Conservation (phyloP, 1,140 invertebrate species). For the Solenopsis invicta region DNA sequence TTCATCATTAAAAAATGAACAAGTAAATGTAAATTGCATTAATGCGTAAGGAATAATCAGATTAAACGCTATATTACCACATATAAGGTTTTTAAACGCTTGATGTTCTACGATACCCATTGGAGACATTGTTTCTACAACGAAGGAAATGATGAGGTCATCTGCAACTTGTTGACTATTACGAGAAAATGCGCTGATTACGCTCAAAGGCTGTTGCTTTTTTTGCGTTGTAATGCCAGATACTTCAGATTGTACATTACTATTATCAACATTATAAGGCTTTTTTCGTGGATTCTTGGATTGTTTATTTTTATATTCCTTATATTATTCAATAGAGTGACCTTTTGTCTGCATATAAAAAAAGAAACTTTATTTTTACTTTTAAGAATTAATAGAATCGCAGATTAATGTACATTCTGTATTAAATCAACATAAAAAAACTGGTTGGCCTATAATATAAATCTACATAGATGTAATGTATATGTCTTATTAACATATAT, state of each 20-base stretch:
- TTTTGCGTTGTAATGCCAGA: too few relatives aligned
- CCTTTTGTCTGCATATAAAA: conserved; percentile 33
- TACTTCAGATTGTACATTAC: too few relatives aligned
- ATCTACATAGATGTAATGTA: too few relatives aligned
- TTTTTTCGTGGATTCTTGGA: too few relatives aligned
- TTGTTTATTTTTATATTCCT: conserved; percentile 43
- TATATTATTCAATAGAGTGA: too few relatives aligned
- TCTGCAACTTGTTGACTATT: conserved; percentile 34
- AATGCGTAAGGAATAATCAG: too few relatives aligned
- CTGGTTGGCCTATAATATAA: too few relatives aligned
- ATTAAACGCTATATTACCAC: too few relatives aligned
- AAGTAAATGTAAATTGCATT: conserved; percentile 3
- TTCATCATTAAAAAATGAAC: conserved; percentile 5
- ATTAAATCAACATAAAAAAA: conserved; percentile 26
- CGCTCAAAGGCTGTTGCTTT: too few relatives aligned
- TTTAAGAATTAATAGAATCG: conserved; percentile 1
- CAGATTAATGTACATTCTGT: conserved; percentile 20
- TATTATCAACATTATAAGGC: too few relatives aligned
- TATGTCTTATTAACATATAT: not conserved
- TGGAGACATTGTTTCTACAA: conserved; percentile 35
- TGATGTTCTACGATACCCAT: conserved; percentile 38
- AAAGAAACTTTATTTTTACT: conserved; percentile 8
- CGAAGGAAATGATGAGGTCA: conserved; percentile 23
- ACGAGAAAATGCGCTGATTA: not conserved
- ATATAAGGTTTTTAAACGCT: conserved; percentile 31